Conservation (phyloP, 2,797 vertebrate species). For the Sebastolobus alascanus region DNA sequence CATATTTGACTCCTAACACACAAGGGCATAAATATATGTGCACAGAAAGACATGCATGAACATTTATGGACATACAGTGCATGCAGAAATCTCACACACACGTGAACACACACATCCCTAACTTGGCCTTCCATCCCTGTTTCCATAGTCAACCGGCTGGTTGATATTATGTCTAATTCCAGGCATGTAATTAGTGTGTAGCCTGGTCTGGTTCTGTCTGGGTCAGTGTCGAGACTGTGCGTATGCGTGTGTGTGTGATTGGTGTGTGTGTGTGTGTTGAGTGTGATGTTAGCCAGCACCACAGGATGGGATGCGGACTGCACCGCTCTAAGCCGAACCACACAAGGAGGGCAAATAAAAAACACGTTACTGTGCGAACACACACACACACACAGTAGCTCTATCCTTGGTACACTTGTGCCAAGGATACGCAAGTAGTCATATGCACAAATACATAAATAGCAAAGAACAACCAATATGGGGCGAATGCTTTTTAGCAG, state of each 20-base stretch:
- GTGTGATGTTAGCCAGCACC: slow-evolving; percentile 68
- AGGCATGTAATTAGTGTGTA: slow-evolving; percentile 83
- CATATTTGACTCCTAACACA: not conserved
- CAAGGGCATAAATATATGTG: not conserved
- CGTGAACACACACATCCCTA: slow-evolving; percentile 33
- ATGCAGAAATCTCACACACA: slow-evolving; percentile 32
- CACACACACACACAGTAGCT: slow-evolving; percentile 7
- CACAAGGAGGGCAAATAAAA: slow-evolving; percentile 60
- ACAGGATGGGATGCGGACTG: slow-evolving; percentile 65
- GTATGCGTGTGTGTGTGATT: slow-evolving; percentile 41
- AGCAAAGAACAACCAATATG: slow-evolving; percentile 62
- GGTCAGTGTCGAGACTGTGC: slow-evolving; percentile 61
- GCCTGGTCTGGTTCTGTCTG: slow-evolving; percentile 79
- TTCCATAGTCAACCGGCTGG: slow-evolving; percentile 69
- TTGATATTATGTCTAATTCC: slow-evolving; percentile 82
- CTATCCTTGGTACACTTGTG: slow-evolving; percentile 22
- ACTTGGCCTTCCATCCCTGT: slow-evolving; percentile 64
- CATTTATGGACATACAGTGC: slow-evolving; percentile 3
- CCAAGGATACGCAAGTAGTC: slow-evolving; percentile 33
- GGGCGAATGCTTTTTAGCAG: slow-evolving; percentile 33
- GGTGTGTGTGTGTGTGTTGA: slow-evolving; percentile 40
- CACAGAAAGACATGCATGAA: not conserved
- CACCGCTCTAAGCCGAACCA: slow-evolving; percentile 55
- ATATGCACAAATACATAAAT: slow-evolving; percentile 59
- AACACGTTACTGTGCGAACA: slow-evolving; percentile 35